Base-by-base conservation (phyloP, 2,797 vertebrate genomes). In the Ambastaia sidthimunki region DNA sequence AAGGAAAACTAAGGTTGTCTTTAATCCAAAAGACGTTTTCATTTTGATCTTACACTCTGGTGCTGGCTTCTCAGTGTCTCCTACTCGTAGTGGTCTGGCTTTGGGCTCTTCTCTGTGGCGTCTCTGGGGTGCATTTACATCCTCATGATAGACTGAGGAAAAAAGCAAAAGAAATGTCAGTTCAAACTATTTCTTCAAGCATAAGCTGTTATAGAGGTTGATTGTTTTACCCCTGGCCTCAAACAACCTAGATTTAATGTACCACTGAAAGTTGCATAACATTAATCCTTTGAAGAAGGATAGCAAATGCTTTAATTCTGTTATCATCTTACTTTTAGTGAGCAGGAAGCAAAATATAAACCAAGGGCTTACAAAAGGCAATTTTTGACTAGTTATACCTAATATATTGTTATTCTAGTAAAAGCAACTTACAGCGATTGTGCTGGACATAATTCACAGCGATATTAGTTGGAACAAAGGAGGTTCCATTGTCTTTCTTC, bases 401-500 rank as follows among this genome's bases (percentile, higher is more conserved):
- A 15, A 6, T 50, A 18, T 50, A 50, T 13, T 9, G 16, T 50
- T 50, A 15, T 15, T 18, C 16, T 16, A 50, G 48, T 50, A 50
- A 16, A 15, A 13, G 34, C 34, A 37, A 37, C 98, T 96, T 85
- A 99, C 98, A 99, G 89, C 98, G 94, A 89, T 99, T 99, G 89
- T 99, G 98, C 85, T 99, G 98, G 69, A 99, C 97, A 0, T 99
- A 98, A 86, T 99, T 99, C 78, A 98, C 98, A 0, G 98, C 98
- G 75, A 99, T 99, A 89, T 99, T 99, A 12, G 97, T 99, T 52
- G 98, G 98, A 80, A 99, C 98, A 18, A 99, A 99, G 9, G 97
- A 99, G 0, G 98, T 98, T 84, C 97, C 95, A 0, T 93, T 94
- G 89, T 98, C 97, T 84, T 98, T 98, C 89, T 99, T 99, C 89